Conservation (phyloP, 2,888 invertebrate genomes). For the Helleia helle region DNA sequence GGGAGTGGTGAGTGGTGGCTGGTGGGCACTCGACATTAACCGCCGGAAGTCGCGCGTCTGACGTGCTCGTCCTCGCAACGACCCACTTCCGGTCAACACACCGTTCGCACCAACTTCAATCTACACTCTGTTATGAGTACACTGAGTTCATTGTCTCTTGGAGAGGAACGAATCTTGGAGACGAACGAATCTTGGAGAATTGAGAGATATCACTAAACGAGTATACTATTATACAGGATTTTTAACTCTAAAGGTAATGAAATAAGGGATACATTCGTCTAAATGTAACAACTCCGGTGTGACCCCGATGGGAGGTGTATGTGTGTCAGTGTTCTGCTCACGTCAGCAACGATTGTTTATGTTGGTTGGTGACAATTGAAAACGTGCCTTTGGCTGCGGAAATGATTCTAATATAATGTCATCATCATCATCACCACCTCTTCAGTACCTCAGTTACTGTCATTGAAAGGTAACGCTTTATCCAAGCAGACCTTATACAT, state of each 20-base stretch:
- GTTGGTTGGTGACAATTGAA: too few relatives aligned
- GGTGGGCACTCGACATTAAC: conserved; percentile 37
- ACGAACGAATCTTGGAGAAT: background rate
- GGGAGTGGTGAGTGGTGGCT: conserved; percentile 13
- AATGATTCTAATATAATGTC: too few relatives aligned
- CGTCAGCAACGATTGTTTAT: background rate
- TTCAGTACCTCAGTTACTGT: too few relatives aligned
- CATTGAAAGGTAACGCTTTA: too few relatives aligned
- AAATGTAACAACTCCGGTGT: background rate
- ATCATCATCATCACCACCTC: too few relatives aligned
- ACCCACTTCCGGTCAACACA: conserved; percentile 38
- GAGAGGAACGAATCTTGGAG: background rate
- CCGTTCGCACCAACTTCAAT: background rate
- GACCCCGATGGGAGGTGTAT: conserved; percentile 5
- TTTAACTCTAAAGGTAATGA: background rate
- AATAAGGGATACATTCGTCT: conserved; percentile 6
- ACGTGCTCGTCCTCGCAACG: conserved; percentile 47
- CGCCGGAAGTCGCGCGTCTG: conserved; percentile 48
- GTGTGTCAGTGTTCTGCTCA: conserved; percentile 8
- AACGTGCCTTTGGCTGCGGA: too few relatives aligned
- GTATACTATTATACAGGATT: background rate
- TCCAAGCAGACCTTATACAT: too few relatives aligned
- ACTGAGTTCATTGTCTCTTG: background rate
- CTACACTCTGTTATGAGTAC: conserved; percentile 3
- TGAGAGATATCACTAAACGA: background rate